Percentiles rank a stretch among this genome's conserved stretches.
These are phyloP conservation scores for Danio aesculapii DNA, from an alignment of 2,797 vertebrate genomes.

Conservation along the genomic window DNA sequence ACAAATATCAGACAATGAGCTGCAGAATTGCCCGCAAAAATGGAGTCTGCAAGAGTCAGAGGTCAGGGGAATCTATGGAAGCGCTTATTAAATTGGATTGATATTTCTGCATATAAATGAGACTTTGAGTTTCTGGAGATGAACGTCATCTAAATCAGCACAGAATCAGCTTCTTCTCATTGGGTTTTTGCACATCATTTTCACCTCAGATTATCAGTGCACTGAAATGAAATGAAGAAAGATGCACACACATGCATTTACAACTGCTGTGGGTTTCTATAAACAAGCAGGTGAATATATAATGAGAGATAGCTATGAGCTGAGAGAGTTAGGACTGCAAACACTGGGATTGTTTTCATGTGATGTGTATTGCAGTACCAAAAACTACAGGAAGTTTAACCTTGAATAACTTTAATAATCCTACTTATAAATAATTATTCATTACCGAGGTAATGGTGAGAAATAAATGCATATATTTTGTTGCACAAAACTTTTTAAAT, in stretches of 20 bases:
- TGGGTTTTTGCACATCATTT: neutral
- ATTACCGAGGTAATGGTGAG: too few relatives aligned
- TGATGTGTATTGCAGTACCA: too few relatives aligned
- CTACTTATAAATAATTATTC: too few relatives aligned
- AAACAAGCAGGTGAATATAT: neutral
- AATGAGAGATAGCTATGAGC: neutral
- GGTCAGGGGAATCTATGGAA: neutral
- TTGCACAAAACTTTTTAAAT: too few relatives aligned
- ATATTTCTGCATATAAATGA: neutral
- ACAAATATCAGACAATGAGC: neutral
- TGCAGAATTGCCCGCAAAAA: neutral
- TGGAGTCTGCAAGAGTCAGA: neutral
- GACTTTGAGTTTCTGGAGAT: constrained; percentile 20
- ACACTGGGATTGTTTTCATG: too few relatives aligned
- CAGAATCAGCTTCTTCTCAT: neutral
- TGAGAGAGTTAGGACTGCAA: too few relatives aligned
- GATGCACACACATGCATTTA: neutral
- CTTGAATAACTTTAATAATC: too few relatives aligned
- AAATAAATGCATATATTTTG: too few relatives aligned
- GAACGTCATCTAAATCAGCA: neutral
- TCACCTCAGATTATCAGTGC: neutral
- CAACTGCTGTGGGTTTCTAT: neutral
- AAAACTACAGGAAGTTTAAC: too few relatives aligned
- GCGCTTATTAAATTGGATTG: neutral
- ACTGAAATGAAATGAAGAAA: neutral